These are phyloP conservation scores for Phoxinus dragarum DNA, from an alignment of 2,797 vertebrate species.

Conservation along the genomic window DNA sequence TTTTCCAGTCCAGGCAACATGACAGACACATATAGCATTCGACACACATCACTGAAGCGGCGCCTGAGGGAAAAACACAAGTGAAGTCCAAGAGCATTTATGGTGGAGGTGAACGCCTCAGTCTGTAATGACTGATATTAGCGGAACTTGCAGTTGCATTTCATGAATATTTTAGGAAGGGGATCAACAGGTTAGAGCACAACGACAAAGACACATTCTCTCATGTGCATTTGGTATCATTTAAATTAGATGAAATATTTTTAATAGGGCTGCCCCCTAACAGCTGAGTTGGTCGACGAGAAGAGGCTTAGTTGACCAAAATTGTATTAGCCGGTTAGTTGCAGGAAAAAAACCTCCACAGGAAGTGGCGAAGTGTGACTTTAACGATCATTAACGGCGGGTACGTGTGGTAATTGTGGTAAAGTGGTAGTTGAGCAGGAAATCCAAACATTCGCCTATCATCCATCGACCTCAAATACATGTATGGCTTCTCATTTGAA, in stretches of 20 bases:
- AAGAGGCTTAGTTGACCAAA: no score
- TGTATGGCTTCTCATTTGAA: no score
- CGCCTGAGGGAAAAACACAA: conserved; percentile 19
- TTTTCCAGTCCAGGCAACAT: conserved; percentile 30
- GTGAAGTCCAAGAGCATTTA: conserved; percentile 17
- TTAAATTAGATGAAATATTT: not conserved
- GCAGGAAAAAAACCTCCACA: no score
- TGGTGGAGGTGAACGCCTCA: not conserved
- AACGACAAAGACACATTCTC: not conserved
- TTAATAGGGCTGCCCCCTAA: no score
- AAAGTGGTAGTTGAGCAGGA: no score
- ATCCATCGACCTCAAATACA: no score
- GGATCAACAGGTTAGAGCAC: not conserved
- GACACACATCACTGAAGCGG: conserved; percentile 32
- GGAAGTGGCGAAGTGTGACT: no score
- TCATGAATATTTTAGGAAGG: not conserved
- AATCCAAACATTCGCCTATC: no score
- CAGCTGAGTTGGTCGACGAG: no score
- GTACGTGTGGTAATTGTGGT: no score
- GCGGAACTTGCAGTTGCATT: not conserved
- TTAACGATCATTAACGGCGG: no score
- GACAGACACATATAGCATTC: conserved; percentile 36
- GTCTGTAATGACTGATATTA: conserved; percentile 11
- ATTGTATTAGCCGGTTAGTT: no score
- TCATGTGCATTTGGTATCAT: not conserved